Percentiles rank a stretch among this genome's conserved stretches.
phyloP scores from a whole-genome alignment of 2,888 invertebrate species.

The Drosophila mimica region DNA sequence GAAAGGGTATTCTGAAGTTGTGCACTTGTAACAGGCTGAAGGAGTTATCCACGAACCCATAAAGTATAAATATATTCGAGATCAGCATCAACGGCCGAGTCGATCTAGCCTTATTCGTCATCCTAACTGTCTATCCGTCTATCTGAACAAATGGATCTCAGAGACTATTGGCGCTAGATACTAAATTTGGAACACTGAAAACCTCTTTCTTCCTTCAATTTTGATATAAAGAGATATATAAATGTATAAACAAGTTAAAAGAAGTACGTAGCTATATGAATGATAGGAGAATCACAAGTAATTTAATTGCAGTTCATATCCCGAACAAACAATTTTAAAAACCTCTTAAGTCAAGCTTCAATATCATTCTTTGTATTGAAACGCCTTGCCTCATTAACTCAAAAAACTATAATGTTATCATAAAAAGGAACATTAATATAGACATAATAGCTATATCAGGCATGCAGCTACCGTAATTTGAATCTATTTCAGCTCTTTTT shows the following conservation, averaged over 20 bases:
- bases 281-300: too few species aligned
- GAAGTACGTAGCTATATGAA: background rate
- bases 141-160: background rate
- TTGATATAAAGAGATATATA: background rate
- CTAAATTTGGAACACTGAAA: background rate
- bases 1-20: background rate
- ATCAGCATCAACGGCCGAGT: background rate
- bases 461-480: conserved; percentile 1
- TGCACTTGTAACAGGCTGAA: background rate
- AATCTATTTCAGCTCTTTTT: conserved; percentile 19
- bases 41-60: background rate
- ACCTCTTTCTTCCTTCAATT: background rate
- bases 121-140: too few species aligned
- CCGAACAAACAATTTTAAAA: background rate
- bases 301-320: too few species aligned
- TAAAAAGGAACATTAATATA: background rate
- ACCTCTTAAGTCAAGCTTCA: background rate
- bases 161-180: background rate
- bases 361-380: background rate
- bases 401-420: background rate
- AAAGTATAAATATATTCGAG: background rate
- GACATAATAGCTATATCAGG: background rate
- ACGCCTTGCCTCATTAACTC: background rate
- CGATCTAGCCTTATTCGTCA: too few species aligned
- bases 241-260: background rate